Evolutionary conservation across 2,113 vertebrate genomes (phyloP).

Genomic region (Petrocephalus microphthalmus): DNA sequence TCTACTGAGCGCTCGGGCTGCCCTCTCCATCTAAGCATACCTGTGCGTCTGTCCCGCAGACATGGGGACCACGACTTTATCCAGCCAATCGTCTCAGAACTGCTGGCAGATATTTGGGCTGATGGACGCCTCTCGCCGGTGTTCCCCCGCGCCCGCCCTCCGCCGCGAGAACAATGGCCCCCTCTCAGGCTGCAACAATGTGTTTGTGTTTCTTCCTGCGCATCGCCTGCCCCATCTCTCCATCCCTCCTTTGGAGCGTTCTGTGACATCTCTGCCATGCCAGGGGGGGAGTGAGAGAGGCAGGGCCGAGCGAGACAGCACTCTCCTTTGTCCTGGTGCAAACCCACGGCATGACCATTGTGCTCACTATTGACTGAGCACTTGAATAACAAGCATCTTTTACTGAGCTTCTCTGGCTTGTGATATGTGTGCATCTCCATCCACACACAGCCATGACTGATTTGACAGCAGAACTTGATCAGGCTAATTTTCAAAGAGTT

Average conservation of each 20-base stretch:
- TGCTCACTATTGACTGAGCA: constrained; percentile 45
- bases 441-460: neutral
- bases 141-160: constrained; percentile 36
- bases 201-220: constrained; percentile 43
- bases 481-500: neutral
- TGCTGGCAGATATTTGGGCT: constrained; percentile 41
- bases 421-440: neutral
- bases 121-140: constrained; percentile 34
- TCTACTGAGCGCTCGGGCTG: neutral
- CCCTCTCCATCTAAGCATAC: neutral
- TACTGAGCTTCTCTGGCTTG: neutral
- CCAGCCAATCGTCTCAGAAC: neutral
- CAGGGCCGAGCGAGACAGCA: constrained; percentile 44
- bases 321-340: constrained; percentile 45
- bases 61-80: neutral
- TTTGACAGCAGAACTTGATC: neutral
- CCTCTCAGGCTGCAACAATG: constrained; percentile 48
- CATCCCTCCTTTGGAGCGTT: constrained; percentile 52
- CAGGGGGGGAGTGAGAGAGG: constrained; percentile 47
- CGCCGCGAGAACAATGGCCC: constrained; percentile 48
- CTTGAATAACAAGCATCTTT: constrained; percentile 13
- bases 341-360: constrained; percentile 50
- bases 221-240: constrained; percentile 38
- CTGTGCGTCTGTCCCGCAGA: neutral
- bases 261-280: constrained; percentile 67